These are phyloP conservation scores for Hippasteria phrygiana DNA, from an alignment of 53 echinoderm and acorn worm genomes.

Conservation along the genomic window DNA sequence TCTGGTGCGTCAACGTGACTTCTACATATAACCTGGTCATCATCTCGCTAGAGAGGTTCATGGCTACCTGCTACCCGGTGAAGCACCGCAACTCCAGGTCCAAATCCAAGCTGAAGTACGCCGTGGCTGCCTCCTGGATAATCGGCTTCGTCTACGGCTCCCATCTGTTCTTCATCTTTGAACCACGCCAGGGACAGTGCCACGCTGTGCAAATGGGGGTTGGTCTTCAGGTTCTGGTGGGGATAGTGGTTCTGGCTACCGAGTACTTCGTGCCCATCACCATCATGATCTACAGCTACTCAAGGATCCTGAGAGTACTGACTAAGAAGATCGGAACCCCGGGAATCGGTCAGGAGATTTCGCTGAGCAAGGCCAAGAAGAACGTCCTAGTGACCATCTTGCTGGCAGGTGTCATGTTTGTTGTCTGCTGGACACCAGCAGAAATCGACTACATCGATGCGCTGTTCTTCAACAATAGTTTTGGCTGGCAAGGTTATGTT, in stretches of 20 bases:
- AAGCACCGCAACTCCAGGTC: conserved; percentile 52
- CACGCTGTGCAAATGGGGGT: neutral
- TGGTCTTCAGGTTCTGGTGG: neutral
- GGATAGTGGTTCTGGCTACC: neutral
- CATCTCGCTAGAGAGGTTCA: conserved; percentile 42
- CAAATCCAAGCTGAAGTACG: neutral
- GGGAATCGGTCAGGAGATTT: neutral
- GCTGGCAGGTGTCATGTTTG: neutral
- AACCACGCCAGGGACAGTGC: conserved; percentile 5
- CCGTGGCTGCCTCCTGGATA: conserved; percentile 15
- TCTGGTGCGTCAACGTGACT: conserved; percentile 43
- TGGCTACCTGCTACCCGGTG: conserved; percentile 64
- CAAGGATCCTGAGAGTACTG: neutral
- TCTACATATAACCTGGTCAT: conserved; percentile 54
- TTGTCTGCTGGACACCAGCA: conserved; percentile 46
- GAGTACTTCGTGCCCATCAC: neutral
- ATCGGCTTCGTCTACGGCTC: conserved; percentile 38
- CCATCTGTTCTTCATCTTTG: neutral
- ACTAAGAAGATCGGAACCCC: neutral
- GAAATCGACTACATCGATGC: neutral
- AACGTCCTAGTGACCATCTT: conserved; percentile 30
- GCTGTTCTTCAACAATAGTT: neutral
- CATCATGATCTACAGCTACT: conserved; percentile 14
- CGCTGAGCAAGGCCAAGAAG: neutral
- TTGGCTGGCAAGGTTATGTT: neutral